These are phyloP conservation scores for Protonemura montana DNA, from an alignment of 2,888 invertebrate species.

Conservation along the genomic window DNA sequence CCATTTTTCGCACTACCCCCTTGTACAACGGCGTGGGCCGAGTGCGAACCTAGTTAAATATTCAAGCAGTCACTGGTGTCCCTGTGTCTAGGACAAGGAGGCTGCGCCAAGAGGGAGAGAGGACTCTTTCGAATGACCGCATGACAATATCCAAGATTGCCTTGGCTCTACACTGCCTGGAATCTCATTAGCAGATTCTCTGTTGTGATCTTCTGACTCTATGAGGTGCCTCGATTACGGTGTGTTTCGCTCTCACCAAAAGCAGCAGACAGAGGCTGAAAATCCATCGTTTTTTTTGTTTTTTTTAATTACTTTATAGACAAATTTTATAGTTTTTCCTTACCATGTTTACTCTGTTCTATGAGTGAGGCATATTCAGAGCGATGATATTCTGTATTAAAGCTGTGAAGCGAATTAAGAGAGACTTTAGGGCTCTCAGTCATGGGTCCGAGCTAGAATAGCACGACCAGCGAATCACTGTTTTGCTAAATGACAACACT, in stretches of 20 bases:
- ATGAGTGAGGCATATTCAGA: too few species aligned
- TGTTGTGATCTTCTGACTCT: neutral
- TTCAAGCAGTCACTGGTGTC: neutral
- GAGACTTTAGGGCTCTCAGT: too few species aligned
- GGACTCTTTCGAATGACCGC: conserved; percentile 5
- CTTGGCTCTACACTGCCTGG: neutral
- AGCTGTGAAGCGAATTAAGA: too few species aligned
- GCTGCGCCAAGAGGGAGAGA: neutral
- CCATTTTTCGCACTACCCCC: neutral
- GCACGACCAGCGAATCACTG: neutral
- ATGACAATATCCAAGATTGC: neutral
- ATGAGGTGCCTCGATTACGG: too few species aligned
- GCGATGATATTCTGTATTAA: too few species aligned
- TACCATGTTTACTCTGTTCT: too few species aligned
- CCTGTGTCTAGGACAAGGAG: neutral
- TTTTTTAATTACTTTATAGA: too few species aligned
- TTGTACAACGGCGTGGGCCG: neutral
- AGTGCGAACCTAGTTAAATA: conserved; percentile 7
- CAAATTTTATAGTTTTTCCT: too few species aligned
- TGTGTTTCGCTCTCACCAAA: too few species aligned
- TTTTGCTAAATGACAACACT: neutral
- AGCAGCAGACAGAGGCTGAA: too few species aligned
- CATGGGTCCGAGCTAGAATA: neutral
- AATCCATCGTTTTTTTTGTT: too few species aligned
- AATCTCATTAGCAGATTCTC: neutral